phyloP scores from a whole-genome alignment of 2,888 invertebrate genomes.

The Stenolophus ochropezus region DNA sequence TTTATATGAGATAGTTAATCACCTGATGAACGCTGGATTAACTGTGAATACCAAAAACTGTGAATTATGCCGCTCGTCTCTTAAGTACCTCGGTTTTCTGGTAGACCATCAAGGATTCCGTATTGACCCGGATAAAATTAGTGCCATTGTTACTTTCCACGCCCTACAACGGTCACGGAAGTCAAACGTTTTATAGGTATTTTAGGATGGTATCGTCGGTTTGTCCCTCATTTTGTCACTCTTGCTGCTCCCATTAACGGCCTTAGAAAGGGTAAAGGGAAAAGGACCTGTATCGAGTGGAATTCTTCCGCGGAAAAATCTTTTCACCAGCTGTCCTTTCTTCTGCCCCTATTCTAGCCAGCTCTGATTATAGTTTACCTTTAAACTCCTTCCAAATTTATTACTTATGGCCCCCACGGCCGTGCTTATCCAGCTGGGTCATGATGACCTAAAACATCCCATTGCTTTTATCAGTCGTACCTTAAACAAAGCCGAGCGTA shows the following conservation, averaged over 20 bases:
- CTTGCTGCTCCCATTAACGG: not conserved
- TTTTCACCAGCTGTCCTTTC: not conserved
- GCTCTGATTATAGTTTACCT: slow-evolving; percentile 61
- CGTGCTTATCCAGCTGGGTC: slow-evolving; percentile 54
- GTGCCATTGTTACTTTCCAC: not conserved
- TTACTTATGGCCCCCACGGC: slow-evolving; percentile 61
- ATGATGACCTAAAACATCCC: slow-evolving; percentile 46
- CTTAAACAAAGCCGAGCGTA: too few species aligned
- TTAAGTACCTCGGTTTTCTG: too few species aligned
- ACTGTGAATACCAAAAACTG: not conserved
- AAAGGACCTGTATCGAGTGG: not conserved
- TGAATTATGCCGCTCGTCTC: not conserved
- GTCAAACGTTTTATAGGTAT: too few species aligned
- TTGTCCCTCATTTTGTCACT: not conserved
- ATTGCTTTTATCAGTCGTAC: slow-evolving; percentile 59
- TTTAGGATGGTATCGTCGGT: not conserved
- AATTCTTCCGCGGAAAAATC: not conserved
- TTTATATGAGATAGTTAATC: not conserved
- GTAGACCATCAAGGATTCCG: not conserved
- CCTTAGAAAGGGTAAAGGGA: not conserved
- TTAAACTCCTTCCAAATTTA: slow-evolving; percentile 61
- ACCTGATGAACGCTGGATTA: not conserved
- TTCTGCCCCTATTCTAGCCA: slow-evolving; percentile 57
- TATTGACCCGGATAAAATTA: not conserved
- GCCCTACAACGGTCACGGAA: not conserved